A percentile compares a stretch with the other conserved stretches of the same genome.
These are phyloP conservation scores for Pipistrellus kuhlii DNA, from an alignment of 2,797 vertebrate species.

Conservation along the genomic window DNA sequence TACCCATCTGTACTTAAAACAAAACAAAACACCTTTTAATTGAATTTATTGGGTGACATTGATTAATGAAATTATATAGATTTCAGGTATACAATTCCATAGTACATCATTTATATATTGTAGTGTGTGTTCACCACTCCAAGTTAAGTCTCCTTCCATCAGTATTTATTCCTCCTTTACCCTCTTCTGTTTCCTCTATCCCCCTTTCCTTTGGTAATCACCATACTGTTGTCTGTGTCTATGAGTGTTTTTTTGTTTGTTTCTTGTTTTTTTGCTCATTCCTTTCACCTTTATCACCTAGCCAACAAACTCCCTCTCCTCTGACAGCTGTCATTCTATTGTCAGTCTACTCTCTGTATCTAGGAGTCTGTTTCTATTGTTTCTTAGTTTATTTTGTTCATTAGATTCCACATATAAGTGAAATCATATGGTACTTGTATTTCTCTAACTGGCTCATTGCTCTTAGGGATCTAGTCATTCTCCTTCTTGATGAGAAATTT, in stretches of 20 bases:
- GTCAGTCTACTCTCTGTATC: not conserved
- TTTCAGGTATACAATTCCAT: not conserved
- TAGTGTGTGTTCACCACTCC: not conserved
- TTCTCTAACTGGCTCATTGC: not conserved
- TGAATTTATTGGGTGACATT: not conserved
- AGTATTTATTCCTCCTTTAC: not conserved
- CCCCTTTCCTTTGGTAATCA: not conserved
- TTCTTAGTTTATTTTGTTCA: not conserved
- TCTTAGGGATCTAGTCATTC: not conserved
- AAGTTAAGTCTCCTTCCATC: not conserved
- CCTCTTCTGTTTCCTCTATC: not conserved
- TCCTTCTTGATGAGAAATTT: conserved; percentile 28
- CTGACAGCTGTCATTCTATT: not conserved
- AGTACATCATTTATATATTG: not conserved
- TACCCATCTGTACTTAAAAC: conserved; percentile 1
- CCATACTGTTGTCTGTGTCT: not conserved
- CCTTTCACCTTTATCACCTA: not conserved
- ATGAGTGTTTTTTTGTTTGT: too few relatives aligned
- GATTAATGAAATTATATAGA: not conserved
- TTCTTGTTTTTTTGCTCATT: not conserved
- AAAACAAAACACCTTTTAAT: not conserved
- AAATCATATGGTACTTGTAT: not conserved
- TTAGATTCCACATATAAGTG: not conserved
- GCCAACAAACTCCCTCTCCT: not conserved
- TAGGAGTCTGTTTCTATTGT: not conserved